Base-by-base conservation (phyloP, 2,797 vertebrate genomes). In the Sebastes ruberrimus region DNA sequence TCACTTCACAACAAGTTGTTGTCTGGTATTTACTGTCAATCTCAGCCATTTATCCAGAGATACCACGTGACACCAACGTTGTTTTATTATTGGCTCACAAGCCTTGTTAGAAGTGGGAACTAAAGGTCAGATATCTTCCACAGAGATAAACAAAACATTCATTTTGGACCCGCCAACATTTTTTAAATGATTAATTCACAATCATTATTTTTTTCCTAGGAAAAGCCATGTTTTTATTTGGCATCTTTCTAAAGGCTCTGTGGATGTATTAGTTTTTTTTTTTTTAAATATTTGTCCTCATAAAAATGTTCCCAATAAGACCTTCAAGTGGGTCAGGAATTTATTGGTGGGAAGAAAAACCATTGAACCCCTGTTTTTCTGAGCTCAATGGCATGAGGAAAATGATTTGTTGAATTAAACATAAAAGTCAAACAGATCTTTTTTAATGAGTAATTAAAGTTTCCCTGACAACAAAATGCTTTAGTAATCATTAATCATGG, bases 401-500 rank as follows among this genome's bases (percentile, higher is more conserved):
- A 81, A 65, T 60, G 65, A 80, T 85, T 87, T 88, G 80, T 81
- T 83, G 83, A 83, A 88, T 88, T 79, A 88, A 83, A 87, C 60
- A 80, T 78, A 66, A 84, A 87, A 91, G 73, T 73, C 68, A 72
- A 74, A 81, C 52, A 16, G 49, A 53, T 73, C 87, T 83, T 84
- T 64, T 83, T 66, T 28, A 61, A 73, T 20, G 56, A 82, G 71
- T 79, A 85, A 89, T 91, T 86, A 59, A 81, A 82, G 74, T 87
- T 88, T 86, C 42, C 64, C 35, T 2, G 32, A 70, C 69, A 77
- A 88, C 84, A 82, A 87, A 81, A 76, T 13, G 79, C 49, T 74
- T 89, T 74, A 59, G 79, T 71, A 53, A 86, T 75, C 64, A 85
- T 89, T 76, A 87, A 88, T 90, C 80, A 82, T 75, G 66, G 76